A percentile compares a stretch with the other conserved stretches of the same genome.
These are phyloP conservation scores for Habroteleia sp. DNA, from an alignment of 2,888 invertebrate genomes.

Conservation along the genomic window DNA sequence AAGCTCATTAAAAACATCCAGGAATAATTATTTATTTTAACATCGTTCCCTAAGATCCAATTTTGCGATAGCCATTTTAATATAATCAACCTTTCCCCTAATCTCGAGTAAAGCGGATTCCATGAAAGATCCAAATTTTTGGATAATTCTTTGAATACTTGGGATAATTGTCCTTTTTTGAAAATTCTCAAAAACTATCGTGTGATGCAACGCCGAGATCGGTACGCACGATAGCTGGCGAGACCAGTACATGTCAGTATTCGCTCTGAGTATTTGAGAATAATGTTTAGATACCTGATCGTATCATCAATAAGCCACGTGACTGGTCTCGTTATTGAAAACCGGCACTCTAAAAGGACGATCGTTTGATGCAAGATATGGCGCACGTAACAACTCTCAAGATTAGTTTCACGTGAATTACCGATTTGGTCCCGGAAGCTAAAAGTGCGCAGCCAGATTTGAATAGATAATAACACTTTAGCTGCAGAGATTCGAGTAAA, in stretches of 20 bases:
- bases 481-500: no score
- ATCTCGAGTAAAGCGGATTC: constrained; percentile 10
- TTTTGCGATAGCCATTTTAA: constrained; percentile 14
- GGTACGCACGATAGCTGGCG: constrained; percentile 14
- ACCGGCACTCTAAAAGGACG: constrained; percentile 34
- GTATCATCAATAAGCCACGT: constrained; percentile 46
- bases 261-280: constrained; percentile 26
- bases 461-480: constrained; percentile 16
- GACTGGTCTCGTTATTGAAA: constrained; percentile 49
- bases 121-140: constrained; percentile 1
- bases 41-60: constrained; percentile 10
- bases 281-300: constrained; percentile 44
- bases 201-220: constrained; percentile 35
- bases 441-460: constrained; percentile 15
- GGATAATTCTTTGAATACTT: neutral
- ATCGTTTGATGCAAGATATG: constrained; percentile 20
- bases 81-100: constrained; percentile 36
- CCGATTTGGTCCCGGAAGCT: constrained; percentile 13
- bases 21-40: constrained; percentile 38
- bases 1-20: constrained; percentile 14
- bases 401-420: constrained; percentile 4
- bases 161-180: constrained; percentile 23
- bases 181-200: constrained; percentile 20
- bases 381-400: constrained; percentile 17
- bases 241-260: constrained; percentile 20